A percentile compares a stretch with the other conserved stretches of the same genome.
Evolutionary conservation across 2,113 vertebrate species (phyloP).

Genomic region (Myotis davidii): DNA sequence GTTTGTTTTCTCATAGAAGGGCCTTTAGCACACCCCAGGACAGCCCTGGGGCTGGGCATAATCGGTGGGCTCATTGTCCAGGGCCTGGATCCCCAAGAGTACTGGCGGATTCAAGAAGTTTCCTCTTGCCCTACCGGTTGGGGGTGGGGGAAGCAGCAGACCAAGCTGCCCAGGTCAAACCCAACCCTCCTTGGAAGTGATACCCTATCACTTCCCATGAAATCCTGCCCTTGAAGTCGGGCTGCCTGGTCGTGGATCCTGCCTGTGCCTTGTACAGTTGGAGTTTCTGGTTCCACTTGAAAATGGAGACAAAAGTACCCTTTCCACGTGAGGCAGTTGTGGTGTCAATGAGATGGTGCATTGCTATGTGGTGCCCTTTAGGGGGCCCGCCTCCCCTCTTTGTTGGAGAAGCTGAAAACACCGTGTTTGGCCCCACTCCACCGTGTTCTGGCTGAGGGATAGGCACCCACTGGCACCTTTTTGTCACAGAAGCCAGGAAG

Average conservation of each 20-base stretch:
- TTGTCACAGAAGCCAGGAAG: constrained; percentile 63
- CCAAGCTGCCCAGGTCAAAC: background rate
- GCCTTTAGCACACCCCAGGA: background rate
- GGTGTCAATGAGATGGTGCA: background rate
- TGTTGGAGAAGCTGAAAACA: background rate
- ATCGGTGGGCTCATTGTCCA: background rate
- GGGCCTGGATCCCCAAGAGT: background rate
- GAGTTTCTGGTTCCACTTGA: background rate
- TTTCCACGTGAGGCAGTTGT: background rate
- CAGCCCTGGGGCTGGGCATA: background rate
- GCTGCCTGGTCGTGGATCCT: fast-evolving
- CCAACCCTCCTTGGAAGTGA: background rate
- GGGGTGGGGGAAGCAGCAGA: background rate
- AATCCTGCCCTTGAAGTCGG: background rate
- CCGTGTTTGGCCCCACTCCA: background rate
- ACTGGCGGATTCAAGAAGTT: background rate
- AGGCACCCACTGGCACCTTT: background rate
- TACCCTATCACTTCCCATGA: fast-evolving
- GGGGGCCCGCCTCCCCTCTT: background rate
- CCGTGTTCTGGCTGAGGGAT: background rate
- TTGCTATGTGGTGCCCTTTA: background rate
- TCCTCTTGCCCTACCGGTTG: background rate
- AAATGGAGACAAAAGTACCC: background rate
- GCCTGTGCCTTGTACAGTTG: background rate
- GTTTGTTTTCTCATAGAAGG: background rate